These are phyloP conservation scores for Arctopsyche grandis DNA, from an alignment of 1,140 invertebrate species.

Conservation along the genomic window DNA sequence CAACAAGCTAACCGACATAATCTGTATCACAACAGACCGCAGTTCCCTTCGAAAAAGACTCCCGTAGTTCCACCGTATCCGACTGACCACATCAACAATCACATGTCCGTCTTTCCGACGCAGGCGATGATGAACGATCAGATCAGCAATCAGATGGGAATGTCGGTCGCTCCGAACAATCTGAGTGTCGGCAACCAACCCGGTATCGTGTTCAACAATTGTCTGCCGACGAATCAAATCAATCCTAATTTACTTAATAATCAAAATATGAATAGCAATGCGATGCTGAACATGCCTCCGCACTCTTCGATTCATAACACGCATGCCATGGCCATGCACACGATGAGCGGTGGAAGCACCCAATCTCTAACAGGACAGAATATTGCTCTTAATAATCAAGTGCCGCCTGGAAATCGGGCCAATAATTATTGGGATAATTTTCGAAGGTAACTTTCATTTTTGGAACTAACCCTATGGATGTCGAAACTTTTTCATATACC, in stretches of 20 bases:
- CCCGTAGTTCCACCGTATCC: constrained; percentile 38
- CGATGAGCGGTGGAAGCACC: not conserved
- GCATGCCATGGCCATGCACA: constrained; percentile 33
- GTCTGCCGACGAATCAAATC: constrained; percentile 33
- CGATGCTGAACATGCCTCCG: constrained; percentile 42
- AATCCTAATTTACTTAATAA: constrained; percentile 47
- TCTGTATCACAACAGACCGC: not conserved
- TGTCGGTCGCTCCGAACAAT: constrained; percentile 37
- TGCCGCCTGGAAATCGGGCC: constrained; percentile 84
- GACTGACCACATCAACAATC: constrained; percentile 40
- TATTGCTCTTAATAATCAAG: constrained; percentile 83
- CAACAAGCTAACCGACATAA: constrained; percentile 28
- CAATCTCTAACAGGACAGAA: constrained; percentile 42
- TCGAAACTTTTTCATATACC: too few species aligned
- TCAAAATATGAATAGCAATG: constrained; percentile 44
- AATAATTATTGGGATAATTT: constrained; percentile 96
- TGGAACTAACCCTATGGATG: not conserved
- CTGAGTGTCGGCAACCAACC: constrained; percentile 38
- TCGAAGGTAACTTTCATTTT: constrained; percentile 72
- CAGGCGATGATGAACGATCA: constrained; percentile 33
- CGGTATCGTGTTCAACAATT: constrained; percentile 45
- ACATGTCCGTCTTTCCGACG: constrained; percentile 22
- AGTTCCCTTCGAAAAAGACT: constrained; percentile 29
- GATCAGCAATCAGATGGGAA: constrained; percentile 4
- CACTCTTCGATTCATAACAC: constrained; percentile 35